Conservation (phyloP, 2,113 vertebrate species). For the Enhydra lutris region DNA sequence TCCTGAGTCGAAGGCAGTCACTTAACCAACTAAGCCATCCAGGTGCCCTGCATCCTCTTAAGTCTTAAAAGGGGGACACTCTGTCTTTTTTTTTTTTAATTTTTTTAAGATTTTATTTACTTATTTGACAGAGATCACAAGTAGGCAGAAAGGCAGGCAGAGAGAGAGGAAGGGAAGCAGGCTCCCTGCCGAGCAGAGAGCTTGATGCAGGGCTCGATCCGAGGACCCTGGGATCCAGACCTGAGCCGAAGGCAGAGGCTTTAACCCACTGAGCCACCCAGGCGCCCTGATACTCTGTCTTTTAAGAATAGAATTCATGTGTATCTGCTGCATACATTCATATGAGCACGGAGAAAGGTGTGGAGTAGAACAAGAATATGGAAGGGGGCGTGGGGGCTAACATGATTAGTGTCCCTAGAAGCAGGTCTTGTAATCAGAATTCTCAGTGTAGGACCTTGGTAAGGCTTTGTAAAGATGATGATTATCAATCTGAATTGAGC, state of each 20-base stretch:
- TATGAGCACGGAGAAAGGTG: neutral
- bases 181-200: too few species aligned
- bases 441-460: neutral
- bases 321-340: neutral
- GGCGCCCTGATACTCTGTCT: neutral
- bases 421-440: neutral
- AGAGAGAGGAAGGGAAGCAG: too few species aligned
- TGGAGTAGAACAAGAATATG: neutral
- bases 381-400: neutral
- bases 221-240: too few species aligned
- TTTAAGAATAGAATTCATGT: neutral
- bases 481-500: neutral
- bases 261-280: too few species aligned
- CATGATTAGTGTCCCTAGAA: slow-evolving; percentile 8
- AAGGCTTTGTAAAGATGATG: neutral
- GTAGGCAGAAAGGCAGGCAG: too few species aligned
- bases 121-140: too few species aligned
- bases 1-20: too few species aligned
- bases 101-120: too few species aligned
- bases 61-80: neutral
- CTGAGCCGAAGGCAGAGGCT: too few species aligned
- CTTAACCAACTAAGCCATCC: too few species aligned
- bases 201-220: too few species aligned
- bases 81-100: neutral
- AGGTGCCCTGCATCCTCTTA: neutral